A percentile compares a stretch with the other conserved stretches of the same genome.
Evolutionary conservation across 1,140 invertebrate species (phyloP).

Genomic region (Apis dorsata): DNA sequence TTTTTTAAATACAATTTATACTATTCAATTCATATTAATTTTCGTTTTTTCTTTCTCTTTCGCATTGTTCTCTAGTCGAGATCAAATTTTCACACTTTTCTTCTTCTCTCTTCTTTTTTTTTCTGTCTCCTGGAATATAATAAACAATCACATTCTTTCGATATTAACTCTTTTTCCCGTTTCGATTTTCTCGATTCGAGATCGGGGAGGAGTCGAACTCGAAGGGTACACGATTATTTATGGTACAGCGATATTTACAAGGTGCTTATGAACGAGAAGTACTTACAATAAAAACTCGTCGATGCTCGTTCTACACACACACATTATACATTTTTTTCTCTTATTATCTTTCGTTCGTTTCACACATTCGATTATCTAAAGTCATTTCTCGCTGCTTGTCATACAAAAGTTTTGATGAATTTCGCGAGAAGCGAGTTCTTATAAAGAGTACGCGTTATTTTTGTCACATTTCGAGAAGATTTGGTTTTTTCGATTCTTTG

Average conservation of each 20-base stretch:
- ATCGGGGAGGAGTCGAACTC: constrained; percentile 52
- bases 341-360: background rate
- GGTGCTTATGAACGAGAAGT: constrained; percentile 50
- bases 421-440: constrained; percentile 34
- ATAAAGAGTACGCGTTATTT: background rate
- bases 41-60: background rate
- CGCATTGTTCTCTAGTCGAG: background rate
- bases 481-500: background rate
- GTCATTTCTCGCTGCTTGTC: background rate
- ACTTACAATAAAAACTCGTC: constrained; percentile 55
- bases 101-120: background rate
- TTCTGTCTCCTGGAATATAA: background rate
- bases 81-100: background rate
- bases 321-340: background rate
- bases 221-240: constrained; percentile 56
- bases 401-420: constrained; percentile 47
- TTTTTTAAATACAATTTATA: constrained; percentile 3
- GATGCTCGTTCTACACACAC: constrained; percentile 7
- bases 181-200: constrained; percentile 28
- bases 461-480: background rate
- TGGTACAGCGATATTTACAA: constrained; percentile 63
- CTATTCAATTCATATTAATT: constrained; percentile 1
- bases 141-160: background rate
- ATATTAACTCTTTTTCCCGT: background rate
- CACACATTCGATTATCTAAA: background rate